Base-by-base conservation (phyloP, 2,113 vertebrate species). In the Physeter macrocephalus region DNA sequence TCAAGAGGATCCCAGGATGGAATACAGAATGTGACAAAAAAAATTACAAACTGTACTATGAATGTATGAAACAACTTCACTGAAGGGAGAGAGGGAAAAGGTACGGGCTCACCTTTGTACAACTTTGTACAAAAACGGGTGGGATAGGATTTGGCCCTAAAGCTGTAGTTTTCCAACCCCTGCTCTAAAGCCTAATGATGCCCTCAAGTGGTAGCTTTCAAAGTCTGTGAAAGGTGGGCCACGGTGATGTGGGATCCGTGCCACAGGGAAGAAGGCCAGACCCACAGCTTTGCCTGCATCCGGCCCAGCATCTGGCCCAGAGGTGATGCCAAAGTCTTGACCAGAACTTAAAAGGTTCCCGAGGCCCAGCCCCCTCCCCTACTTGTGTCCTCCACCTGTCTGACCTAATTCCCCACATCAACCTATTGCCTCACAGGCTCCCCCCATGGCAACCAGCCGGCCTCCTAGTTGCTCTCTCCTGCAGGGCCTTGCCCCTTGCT, bases 261-360 rank as follows among this genome's bases (percentile, higher is more conserved):
- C 67, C 27, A 80, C 29, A 14, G 46, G 80, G 66, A 96, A 74
- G 49, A 34, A 39, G 54, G 82, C 49, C 94, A 75, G 89, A 49
- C 34, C n/a, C 82, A 49, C 2, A 5, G 25, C 49, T 90, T 67
- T 41, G 49, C 62, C 7, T 0, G 34, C 71, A 54, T 57, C 54
- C 85, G 36, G 71, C 61, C 80, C 49, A 49, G 31, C 71, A 54
- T 57, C 54, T 88, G 43, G 71, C 61, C 74, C 49, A 49, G n/a
- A 29, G 85, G 49, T 41, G 17, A 49, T 18, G 62, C 78, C 75
- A 34, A 25, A 49, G 29, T 88, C 81, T 36, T 59, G 27, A 41
- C 25, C 41, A 18, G 62, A 31, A 39, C 52, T 18, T 52, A 25
- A 21, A 74, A n/a, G n/a, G 8, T 36, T 69, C 14, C 36, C 17